Percentiles rank a stretch among this genome's conserved stretches.
These are phyloP conservation scores for Cremastinae sp. DNA, from an alignment of 2,888 invertebrate species.

Conservation along the genomic window DNA sequence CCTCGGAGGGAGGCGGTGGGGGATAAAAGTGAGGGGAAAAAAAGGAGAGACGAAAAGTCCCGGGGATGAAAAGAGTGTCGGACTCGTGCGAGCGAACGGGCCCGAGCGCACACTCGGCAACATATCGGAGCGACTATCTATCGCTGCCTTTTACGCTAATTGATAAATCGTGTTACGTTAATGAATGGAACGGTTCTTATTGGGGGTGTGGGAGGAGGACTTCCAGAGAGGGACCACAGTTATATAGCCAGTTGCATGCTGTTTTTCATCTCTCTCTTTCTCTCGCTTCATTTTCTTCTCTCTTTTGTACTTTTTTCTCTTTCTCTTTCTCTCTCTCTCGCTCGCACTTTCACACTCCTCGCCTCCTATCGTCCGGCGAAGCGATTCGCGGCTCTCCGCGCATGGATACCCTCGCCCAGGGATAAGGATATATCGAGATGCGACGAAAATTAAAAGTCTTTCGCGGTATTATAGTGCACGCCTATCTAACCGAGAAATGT, in stretches of 20 bases:
- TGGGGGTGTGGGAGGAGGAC: constrained; percentile 43
- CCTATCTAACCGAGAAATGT: background rate
- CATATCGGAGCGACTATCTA: constrained; percentile 80
- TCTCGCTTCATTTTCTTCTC: background rate
- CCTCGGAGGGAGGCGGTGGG: background rate
- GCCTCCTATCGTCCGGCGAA: background rate
- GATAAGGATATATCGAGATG: constrained; percentile 67
- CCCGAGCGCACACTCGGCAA: constrained; percentile 64
- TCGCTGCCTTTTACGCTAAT: constrained; percentile 80
- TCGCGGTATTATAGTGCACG: constrained; percentile 51
- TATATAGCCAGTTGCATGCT: background rate
- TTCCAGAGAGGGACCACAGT: constrained; percentile 5
- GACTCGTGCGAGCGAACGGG: constrained; percentile 49
- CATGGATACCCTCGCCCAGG: background rate
- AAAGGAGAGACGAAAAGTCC: constrained; percentile 2
- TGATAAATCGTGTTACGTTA: constrained; percentile 81
- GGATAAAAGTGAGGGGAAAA: constrained; percentile 2
- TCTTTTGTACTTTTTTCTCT: background rate
- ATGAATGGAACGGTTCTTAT: constrained; percentile 75
- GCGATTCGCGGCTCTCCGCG: too few relatives aligned
- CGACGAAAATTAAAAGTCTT: constrained; percentile 75
- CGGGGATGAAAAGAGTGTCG: constrained; percentile 36
- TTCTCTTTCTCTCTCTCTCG: background rate
- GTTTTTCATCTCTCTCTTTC: constrained; percentile 25
- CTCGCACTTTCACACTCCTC: background rate